A percentile compares a stretch with the other conserved stretches of the same genome.
Conservation (phyloP, 92 coral and sea anemone genomes). For the Paramuricea clavata region DNA sequence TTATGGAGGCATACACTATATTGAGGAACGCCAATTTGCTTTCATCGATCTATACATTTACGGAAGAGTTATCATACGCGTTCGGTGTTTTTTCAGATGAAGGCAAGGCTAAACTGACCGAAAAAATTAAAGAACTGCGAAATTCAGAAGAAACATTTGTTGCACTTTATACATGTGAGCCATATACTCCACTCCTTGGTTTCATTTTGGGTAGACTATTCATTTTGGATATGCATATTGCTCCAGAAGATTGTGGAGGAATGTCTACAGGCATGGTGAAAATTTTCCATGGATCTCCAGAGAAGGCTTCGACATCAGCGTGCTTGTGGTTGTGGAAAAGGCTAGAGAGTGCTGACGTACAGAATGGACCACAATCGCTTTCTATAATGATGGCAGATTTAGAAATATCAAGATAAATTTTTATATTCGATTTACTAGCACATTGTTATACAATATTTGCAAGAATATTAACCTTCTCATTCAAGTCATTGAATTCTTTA, state of each 20-base stretch:
- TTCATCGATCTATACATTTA: constrained; percentile 1
- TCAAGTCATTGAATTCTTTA: too few species aligned
- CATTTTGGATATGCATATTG: constrained; percentile 49
- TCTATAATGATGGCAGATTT: too few species aligned
- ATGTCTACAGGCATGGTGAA: constrained; percentile 16
- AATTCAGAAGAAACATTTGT: background rate
- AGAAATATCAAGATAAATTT: too few species aligned
- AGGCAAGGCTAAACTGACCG: background rate
- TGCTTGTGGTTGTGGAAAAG: constrained; percentile 43
- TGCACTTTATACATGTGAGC: constrained; percentile 53
- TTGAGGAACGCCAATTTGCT: constrained; percentile 6
- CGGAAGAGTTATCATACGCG: constrained; percentile 6
- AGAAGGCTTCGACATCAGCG: constrained; percentile 9
- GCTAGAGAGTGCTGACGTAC: constrained; percentile 47
- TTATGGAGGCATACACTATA: background rate
- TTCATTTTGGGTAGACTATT: constrained; percentile 44
- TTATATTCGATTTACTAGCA: too few species aligned
- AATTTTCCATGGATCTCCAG: constrained; percentile 6
- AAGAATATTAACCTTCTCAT: too few species aligned
- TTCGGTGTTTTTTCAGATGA: constrained; percentile 11
- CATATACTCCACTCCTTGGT: constrained; percentile 57
- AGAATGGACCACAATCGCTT: constrained; percentile 38
- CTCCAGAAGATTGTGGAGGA: constrained; percentile 23
- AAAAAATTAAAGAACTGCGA: background rate
- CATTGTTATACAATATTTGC: too few species aligned